Evolutionary conservation across 2,888 invertebrate species (phyloP).

Genomic region (Chironomus riparius): DNA sequence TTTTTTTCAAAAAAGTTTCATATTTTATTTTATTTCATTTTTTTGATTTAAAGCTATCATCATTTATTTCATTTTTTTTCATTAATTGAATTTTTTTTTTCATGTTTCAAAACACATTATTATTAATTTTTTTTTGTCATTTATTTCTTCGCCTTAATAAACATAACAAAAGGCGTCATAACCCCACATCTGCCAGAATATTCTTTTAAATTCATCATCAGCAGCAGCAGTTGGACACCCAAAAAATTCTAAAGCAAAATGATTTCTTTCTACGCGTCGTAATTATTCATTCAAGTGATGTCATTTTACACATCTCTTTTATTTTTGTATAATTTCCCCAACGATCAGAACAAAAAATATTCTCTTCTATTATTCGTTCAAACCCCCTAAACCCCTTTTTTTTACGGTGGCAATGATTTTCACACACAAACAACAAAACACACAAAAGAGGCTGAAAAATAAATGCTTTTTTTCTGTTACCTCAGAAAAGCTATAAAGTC

Average conservation of each 20-base stretch:
- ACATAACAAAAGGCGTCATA: slow-evolving; percentile 20
- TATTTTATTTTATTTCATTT: slow-evolving; percentile 7
- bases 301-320: not conserved
- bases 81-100: slow-evolving; percentile 17
- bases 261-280: not conserved
- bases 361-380: not conserved
- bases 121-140: slow-evolving; percentile 7
- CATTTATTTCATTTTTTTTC: not conserved
- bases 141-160: slow-evolving; percentile 15
- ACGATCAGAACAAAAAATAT: not conserved
- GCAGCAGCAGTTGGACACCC: not conserved
- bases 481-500: not conserved
- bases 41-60: slow-evolving; percentile 22
- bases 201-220: not conserved
- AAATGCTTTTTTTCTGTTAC: not conserved
- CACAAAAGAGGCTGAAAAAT: not conserved
- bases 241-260: not conserved
- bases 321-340: not conserved
- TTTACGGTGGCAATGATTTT: not conserved
- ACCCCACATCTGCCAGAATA: not conserved
- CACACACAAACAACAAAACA: not conserved
- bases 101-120: slow-evolving; percentile 10
- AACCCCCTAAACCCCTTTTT: not conserved
- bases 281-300: not conserved
- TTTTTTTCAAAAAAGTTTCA: not conserved